Evolutionary conservation across 1,140 invertebrate species (phyloP).

Genomic region (Chlorops oryzae): DNA sequence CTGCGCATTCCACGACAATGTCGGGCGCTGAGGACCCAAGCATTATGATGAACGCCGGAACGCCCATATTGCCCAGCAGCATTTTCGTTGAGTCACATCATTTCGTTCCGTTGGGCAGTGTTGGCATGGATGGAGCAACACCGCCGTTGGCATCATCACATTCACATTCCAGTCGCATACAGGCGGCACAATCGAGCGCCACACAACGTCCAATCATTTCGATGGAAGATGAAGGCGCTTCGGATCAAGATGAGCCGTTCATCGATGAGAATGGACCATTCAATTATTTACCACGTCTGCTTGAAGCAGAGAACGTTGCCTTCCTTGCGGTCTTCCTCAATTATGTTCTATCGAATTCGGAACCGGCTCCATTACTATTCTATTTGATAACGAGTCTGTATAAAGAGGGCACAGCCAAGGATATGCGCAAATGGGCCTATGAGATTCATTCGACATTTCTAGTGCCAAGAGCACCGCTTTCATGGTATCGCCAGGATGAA

Average conservation of each 20-base stretch:
- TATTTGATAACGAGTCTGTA: slow-evolving; percentile 82
- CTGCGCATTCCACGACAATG: slow-evolving; percentile 22
- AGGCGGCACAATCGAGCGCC: slow-evolving; percentile 35
- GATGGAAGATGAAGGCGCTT: slow-evolving; percentile 91
- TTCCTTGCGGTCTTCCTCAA: slow-evolving; percentile 86
- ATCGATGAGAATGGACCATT: slow-evolving; percentile 75
- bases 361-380: slow-evolving; percentile 79
- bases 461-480: slow-evolving; percentile 79
- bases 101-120: too few species aligned
- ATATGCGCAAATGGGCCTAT: slow-evolving; percentile 93
- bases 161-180: slow-evolving; percentile 42
- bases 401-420: slow-evolving; percentile 77
- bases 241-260: slow-evolving; percentile 70
- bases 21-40: slow-evolving; percentile 34
- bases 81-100: slow-evolving; percentile 43
- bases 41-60: slow-evolving; percentile 19
- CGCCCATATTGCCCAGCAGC: slow-evolving; percentile 14
- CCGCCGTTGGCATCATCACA: too few species aligned
- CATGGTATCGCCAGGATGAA: slow-evolving; percentile 77
- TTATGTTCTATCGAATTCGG: slow-evolving; percentile 78
- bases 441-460: slow-evolving; percentile 96
- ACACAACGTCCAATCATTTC: slow-evolving; percentile 77
- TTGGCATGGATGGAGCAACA: too few species aligned
- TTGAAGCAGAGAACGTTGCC: slow-evolving; percentile 62
- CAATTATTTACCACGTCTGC: slow-evolving; percentile 63